Conservation (phyloP, 2,888 invertebrate genomes). For the Rotaria macrura region DNA sequence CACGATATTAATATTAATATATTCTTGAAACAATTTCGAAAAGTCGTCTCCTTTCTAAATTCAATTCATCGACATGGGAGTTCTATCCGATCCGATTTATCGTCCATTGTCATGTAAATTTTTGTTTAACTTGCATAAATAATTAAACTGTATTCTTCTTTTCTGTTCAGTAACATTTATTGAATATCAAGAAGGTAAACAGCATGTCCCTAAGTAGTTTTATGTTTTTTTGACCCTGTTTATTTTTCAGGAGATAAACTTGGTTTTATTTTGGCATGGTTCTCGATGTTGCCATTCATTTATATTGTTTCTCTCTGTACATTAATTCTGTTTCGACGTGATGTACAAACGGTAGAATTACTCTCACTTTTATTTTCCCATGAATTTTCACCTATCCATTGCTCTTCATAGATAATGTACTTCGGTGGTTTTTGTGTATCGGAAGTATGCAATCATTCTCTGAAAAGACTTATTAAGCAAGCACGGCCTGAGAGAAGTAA, state of each 20-base stretch:
- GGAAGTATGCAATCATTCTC: constrained; percentile 65
- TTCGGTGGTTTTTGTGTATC: constrained; percentile 67
- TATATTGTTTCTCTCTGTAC: constrained; percentile 71
- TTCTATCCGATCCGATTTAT: background rate
- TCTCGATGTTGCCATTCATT: constrained; percentile 71
- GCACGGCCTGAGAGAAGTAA: constrained; percentile 58
- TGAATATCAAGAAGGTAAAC: constrained; percentile 15
- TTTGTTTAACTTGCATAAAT: background rate
- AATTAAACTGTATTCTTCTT: background rate
- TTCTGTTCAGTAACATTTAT: background rate
- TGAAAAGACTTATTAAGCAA: constrained; percentile 72
- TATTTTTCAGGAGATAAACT: constrained; percentile 76
- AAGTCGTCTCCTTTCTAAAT: background rate
- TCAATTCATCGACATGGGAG: background rate
- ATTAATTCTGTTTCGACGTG: constrained; percentile 72
- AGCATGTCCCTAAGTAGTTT: background rate
- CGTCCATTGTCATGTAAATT: background rate
- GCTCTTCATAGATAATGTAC: constrained; percentile 64
- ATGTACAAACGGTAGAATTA: constrained; percentile 72
- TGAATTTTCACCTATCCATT: background rate
- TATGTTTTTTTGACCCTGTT: too few relatives aligned
- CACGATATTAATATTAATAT: background rate
- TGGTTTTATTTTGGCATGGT: constrained; percentile 69
- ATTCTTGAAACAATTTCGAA: background rate
- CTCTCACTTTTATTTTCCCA: background rate